Evolutionary conservation across 2,888 invertebrate species (phyloP).

Genomic region (Enchytraeus crypticus): DNA sequence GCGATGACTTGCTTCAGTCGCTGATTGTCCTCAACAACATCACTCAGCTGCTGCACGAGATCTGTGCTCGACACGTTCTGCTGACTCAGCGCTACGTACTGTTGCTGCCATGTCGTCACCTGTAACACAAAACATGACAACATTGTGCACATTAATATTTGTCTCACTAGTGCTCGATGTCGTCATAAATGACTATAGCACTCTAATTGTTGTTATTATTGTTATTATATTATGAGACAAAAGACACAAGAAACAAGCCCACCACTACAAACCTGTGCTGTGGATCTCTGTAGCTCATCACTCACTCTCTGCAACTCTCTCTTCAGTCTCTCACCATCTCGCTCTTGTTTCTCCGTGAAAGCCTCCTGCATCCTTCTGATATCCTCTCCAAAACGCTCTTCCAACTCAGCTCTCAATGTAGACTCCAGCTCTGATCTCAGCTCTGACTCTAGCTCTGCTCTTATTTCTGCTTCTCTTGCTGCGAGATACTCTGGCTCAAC

Average conservation of each 20-base stretch:
- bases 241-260: too few relatives aligned
- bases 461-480: background rate
- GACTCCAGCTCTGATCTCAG: conserved; percentile 10
- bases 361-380: conserved; percentile 28
- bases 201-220: too few relatives aligned
- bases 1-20: conserved; percentile 14
- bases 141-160: too few relatives aligned
- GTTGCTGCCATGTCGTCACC: conserved; percentile 20
- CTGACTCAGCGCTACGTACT: conserved; percentile 21
- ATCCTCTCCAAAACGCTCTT: conserved; percentile 29
- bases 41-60: conserved; percentile 17
- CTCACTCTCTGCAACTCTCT: conserved; percentile 9
- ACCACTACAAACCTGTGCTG: conserved; percentile 14
- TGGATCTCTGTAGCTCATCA: conserved; percentile 9
- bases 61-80: conserved; percentile 22
- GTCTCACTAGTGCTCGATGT: too few relatives aligned
- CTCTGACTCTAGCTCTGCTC: background rate
- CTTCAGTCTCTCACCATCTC: conserved; percentile 5
- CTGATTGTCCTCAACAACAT: conserved; percentile 16
- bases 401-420: conserved; percentile 26
- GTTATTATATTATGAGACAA: too few relatives aligned
- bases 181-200: too few relatives aligned
- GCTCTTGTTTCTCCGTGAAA: conserved; percentile 12
- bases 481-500: too few relatives aligned
- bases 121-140: too few relatives aligned